Evolutionary conservation across 2,113 vertebrate genomes (phyloP), one percentile per base, ranked within the genome.

Genomic region (Mastomys coucha): DNA sequence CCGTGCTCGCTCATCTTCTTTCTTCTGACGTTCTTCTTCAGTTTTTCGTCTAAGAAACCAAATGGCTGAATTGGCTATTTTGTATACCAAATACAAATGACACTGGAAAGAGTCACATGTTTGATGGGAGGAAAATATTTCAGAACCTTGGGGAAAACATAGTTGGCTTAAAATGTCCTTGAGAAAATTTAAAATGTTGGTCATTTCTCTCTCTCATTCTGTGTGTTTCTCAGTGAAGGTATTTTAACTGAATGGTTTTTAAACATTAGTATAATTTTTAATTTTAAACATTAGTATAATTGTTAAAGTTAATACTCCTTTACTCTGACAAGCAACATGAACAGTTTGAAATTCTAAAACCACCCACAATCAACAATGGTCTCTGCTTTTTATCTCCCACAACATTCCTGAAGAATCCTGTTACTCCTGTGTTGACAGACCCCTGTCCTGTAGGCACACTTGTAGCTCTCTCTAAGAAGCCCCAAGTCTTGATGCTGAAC

Each of bases 11-110:
- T 99, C 99, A 72, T 99, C 99, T 97, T 99, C 99, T 97, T 99
- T 99, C 98, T 99, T 99, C 97, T 98, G 97, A 88, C 99, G 99
- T 96, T 99, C 99, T 97, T 99, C 99, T 97, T 99, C 99, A 4
- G 99, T 99, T 98, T 99, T 99, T 92, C 99, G 97, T 94, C 99
- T 99, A 95, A 65, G 92, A 96, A 94, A 94, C 14, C 4, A 91
- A 95, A 96, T 56, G 65, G 67, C 77, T 81, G 86, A 65, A 91
- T 73, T 33, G 65, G 22, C 85, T 53, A 95, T n/a, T 95, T 19
- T 96, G 65, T 8, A 88, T 14, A 80, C 49, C 89, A 88, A 77
- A 63, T 75, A 42, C 45, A 93, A 86, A 9, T 9, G 63, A 92
- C 58, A 80, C 1, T 53, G 63, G n/a, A 89, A 51, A 65, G 53